Evolutionary conservation across 2,888 invertebrate species (phyloP), one percentile per base, ranked within the genome.

Genomic region (Philonicus albiceps): DNA sequence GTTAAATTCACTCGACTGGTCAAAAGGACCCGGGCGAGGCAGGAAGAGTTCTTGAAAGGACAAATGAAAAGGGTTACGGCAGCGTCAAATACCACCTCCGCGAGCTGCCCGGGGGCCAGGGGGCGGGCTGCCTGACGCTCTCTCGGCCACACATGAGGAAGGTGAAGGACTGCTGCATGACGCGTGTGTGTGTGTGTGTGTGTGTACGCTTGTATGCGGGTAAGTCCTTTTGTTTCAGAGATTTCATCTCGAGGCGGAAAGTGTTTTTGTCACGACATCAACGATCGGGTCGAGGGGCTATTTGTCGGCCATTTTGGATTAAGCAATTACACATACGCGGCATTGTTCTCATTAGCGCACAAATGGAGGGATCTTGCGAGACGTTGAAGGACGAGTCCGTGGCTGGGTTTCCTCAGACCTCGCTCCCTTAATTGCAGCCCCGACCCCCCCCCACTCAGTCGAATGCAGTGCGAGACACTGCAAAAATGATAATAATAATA

Each of bases 1-100:
- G 88, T 91, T 91, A 90, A 90, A 89, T 90, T 90, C 90, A 91
- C 90, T 90, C 90, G 90, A 91, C 90, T 91, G 91, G 91, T 91
- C 91, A 91, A 91, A 64, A 91, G 90, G 89, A 89, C 89, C 89
- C 90, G 22, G 89, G 89, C 89, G 90, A 22, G 89, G 89, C 90
- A 89, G 90, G 90, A 90, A 88, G 89, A 90, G 89, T 89, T 88
- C 89, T 87, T 86, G 88, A 87, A 88, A 89, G 90, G 88, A 88
- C 87, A 88, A 87, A 88, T 83, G 31, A 87, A 91, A 90, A 91
- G 91, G 90, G 91, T 91, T 90, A 90, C 91, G 90, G 90, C 89
- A 89, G 87, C 89, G 89, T 90, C 89, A 91, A 90, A 90, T 90
- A 91, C 91, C 91, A 91, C 75, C 85, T 85, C 85, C 85, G 72